phyloP scores from a whole-genome alignment of 2,888 invertebrate genomes.

The Limnephilus auricula region DNA sequence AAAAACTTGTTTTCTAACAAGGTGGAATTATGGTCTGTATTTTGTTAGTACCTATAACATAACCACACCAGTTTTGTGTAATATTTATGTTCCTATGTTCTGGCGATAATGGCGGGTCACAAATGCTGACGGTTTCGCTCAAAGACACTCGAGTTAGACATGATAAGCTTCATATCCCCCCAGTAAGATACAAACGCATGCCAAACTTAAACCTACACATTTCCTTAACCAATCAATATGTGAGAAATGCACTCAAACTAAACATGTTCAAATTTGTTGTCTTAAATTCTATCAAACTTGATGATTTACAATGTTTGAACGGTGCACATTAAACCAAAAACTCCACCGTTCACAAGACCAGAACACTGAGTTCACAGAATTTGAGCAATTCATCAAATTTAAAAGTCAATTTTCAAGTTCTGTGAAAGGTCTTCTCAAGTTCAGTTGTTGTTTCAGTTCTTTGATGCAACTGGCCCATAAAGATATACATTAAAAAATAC shows the following conservation, averaged over 20 bases:
- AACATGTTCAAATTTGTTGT: background rate
- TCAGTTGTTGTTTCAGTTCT: too few relatives aligned
- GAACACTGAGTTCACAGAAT: too few relatives aligned
- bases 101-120: background rate
- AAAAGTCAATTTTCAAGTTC: too few relatives aligned
- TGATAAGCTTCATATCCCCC: slow-evolving; percentile 52
- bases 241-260: slow-evolving; percentile 22
- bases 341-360: too few relatives aligned
- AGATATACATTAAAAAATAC: too few relatives aligned
- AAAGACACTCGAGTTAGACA: slow-evolving; percentile 16
- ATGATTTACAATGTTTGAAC: too few relatives aligned
- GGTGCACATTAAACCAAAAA: too few relatives aligned
- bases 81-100: background rate
- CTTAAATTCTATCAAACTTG: too few relatives aligned
- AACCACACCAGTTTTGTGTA: background rate
- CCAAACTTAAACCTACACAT: slow-evolving; percentile 35
- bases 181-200: slow-evolving; percentile 59
- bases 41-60: background rate
- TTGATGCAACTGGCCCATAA: too few relatives aligned
- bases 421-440: too few relatives aligned
- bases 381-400: too few relatives aligned
- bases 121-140: slow-evolving; percentile 17
- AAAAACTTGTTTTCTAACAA: background rate
- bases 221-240: slow-evolving; percentile 32
- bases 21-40: background rate